phyloP scores from a whole-genome alignment of 64 coral and sea anemone species.

The Actinia tenebrosa region DNA sequence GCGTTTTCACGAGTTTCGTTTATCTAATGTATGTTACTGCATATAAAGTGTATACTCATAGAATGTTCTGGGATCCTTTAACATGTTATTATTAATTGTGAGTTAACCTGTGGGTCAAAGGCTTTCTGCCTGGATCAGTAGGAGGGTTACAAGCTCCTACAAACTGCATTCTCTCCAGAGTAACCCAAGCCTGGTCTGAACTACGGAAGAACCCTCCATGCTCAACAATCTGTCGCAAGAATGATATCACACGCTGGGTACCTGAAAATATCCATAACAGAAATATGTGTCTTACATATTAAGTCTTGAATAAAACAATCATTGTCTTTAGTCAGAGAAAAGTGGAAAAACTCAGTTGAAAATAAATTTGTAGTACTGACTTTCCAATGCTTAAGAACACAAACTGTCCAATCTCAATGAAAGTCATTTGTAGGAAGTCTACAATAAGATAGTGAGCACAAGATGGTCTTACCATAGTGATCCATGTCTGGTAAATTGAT shows the following conservation, averaged over 20 bases:
- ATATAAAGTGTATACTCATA: no score
- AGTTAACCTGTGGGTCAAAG: constrained; percentile 81
- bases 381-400: no score
- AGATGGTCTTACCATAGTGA: constrained; percentile 67
- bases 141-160: constrained; percentile 97
- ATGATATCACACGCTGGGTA: constrained; percentile 97
- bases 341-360: no score
- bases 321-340: no score
- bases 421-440: no score
- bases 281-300: not conserved
- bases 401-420: no score
- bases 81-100: not conserved
- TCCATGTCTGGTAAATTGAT: constrained; percentile 99
- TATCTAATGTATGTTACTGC: no score
- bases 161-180: constrained; percentile 97
- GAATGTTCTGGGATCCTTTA: not conserved
- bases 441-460: no score
- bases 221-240: constrained; percentile 87
- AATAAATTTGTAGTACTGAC: no score
- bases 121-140: constrained; percentile 92
- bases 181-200: constrained; percentile 94
- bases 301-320: no score
- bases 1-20: no score
- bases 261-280: constrained; percentile 25
- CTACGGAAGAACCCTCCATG: constrained; percentile 87